phyloP scores from a whole-genome alignment of 2,797 vertebrate genomes.

The Ibycter americanus region DNA sequence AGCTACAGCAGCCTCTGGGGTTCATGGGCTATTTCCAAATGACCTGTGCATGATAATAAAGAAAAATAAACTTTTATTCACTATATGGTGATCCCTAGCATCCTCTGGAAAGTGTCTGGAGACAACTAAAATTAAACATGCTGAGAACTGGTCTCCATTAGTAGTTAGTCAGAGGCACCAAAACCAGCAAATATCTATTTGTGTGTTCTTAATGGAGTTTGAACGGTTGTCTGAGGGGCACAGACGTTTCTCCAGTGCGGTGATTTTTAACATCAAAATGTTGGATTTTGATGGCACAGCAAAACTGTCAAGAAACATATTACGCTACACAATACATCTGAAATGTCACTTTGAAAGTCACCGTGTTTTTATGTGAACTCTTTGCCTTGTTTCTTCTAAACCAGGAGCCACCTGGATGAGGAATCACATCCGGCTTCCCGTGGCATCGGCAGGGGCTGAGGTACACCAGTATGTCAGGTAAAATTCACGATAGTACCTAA shows the following conservation, averaged over 20 bases:
- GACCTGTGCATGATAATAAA: not conserved
- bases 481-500: not conserved
- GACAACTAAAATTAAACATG: not conserved
- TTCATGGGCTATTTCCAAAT: not conserved
- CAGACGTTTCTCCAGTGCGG: not conserved
- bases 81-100: not conserved
- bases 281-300: not conserved
- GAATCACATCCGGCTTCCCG: not conserved
- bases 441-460: not conserved
- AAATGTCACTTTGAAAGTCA: not conserved
- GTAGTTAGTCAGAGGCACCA: not conserved
- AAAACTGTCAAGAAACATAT: not conserved
- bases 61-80: not conserved
- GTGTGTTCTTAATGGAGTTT: not conserved
- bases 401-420: not conserved
- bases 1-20: not conserved
- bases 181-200: not conserved
- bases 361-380: not conserved
- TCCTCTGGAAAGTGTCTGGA: not conserved
- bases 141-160: not conserved
- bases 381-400: not conserved
- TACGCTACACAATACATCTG: fast-evolving
- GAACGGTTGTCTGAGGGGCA: not conserved
- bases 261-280: not conserved
- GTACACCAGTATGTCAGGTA: not conserved